Conservation (phyloP, 1,140 invertebrate genomes). For the Coenobita brevimanus region DNA sequence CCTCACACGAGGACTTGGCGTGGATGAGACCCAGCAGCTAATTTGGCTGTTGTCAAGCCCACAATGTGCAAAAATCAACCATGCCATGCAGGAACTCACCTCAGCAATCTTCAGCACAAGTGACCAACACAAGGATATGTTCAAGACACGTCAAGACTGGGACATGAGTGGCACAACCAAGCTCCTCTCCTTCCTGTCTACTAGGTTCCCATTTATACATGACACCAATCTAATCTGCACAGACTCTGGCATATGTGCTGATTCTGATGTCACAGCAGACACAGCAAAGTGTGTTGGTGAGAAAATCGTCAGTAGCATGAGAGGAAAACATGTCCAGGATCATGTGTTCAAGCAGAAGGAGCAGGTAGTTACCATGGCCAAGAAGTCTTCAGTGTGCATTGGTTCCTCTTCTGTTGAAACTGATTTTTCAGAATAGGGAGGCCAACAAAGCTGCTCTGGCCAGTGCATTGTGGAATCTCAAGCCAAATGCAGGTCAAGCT, state of each 20-base stretch:
- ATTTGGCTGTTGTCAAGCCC: slow-evolving; percentile 8
- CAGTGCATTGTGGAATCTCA: too few species aligned
- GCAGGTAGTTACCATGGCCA: too few species aligned
- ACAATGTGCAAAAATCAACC: slow-evolving; percentile 13
- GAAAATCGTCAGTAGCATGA: neutral
- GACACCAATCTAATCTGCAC: too few species aligned
- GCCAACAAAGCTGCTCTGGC: neutral
- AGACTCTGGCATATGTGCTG: neutral
- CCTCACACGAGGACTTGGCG: too few species aligned
- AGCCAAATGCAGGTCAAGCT: too few species aligned
- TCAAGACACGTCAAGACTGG: too few species aligned
- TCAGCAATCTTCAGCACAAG: neutral
- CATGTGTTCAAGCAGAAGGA: neutral
- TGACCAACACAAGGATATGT: too few species aligned
- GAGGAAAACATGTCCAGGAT: neutral
- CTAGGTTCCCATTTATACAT: neutral
- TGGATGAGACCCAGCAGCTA: neutral
- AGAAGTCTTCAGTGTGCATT: neutral
- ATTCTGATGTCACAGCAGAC: too few species aligned
- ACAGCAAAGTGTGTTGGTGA: too few species aligned
- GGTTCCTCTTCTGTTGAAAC: neutral
- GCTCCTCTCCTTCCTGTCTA: too few species aligned
- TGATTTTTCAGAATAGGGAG: too few species aligned
- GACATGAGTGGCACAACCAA: neutral
- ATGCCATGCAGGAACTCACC: neutral